Evolutionary conservation across 2,888 invertebrate species (phyloP).

Genomic region (Bellardia bayeri): DNA sequence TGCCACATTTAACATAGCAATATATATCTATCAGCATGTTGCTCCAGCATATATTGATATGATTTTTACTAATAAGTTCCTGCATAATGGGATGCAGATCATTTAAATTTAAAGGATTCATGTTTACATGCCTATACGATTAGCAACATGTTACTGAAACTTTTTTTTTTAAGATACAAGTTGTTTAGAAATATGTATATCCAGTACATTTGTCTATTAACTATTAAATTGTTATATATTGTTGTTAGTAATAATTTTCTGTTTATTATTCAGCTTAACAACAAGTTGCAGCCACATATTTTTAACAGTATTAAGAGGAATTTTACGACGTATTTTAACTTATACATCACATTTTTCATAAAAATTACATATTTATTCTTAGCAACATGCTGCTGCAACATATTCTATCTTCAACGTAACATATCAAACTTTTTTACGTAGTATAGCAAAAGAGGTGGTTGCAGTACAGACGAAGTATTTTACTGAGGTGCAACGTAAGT

Average conservation of each 20-base stretch:
- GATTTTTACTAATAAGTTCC: too few species aligned
- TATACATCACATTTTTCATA: too few species aligned
- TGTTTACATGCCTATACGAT: too few species aligned
- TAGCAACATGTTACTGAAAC: too few species aligned
- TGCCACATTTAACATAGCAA: too few species aligned
- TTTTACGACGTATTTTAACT: too few species aligned
- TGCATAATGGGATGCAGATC: too few species aligned
- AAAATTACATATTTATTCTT: too few species aligned
- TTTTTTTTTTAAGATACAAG: not conserved
- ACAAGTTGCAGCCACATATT: not conserved
- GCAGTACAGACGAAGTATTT: constrained; percentile 21
- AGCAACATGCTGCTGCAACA: too few species aligned
- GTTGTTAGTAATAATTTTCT: not conserved
- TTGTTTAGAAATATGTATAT: not conserved
- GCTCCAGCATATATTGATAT: not conserved
- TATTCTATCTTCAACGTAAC: not conserved
- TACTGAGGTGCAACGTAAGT: constrained; percentile 29
- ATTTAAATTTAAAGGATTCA: too few species aligned
- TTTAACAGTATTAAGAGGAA: too few species aligned
- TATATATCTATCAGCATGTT: not conserved
- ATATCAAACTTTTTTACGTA: not conserved
- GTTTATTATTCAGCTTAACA: not conserved
- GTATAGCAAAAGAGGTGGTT: constrained; percentile 58
- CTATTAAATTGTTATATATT: not conserved
- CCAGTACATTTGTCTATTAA: too few species aligned